These are phyloP conservation scores for Gallinago media DNA, from an alignment of 2,113 vertebrate genomes.

Conservation along the genomic window DNA sequence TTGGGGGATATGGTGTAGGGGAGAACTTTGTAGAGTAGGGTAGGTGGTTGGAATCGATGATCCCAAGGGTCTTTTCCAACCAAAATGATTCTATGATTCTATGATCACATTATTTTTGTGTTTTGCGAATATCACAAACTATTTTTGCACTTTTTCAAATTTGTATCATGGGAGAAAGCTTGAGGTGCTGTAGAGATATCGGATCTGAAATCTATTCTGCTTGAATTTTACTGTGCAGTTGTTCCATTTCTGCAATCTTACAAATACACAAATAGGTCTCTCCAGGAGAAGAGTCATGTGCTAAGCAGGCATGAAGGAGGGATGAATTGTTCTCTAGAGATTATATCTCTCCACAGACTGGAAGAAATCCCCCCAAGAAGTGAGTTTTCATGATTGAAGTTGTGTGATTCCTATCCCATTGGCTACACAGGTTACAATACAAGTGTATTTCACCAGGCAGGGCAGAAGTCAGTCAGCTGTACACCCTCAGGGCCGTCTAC, in stretches of 20 bases:
- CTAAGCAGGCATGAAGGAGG: not conserved
- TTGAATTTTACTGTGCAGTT: not conserved
- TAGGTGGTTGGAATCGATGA: no score
- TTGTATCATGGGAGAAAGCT: not conserved
- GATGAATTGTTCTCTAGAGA: not conserved
- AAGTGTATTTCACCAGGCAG: not conserved
- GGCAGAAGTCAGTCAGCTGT: not conserved
- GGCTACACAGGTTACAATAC: not conserved
- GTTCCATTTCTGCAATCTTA: not conserved
- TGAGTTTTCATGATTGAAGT: not conserved
- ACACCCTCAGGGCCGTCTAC: not conserved
- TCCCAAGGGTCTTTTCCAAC: no score
- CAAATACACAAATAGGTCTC: not conserved
- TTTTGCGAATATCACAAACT: not conserved
- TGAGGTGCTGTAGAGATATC: not conserved
- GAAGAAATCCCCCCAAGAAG: not conserved
- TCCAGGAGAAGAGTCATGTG: not conserved
- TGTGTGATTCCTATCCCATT: not conserved
- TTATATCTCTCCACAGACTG: not conserved
- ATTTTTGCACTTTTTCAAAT: not conserved
- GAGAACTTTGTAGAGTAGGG: no score
- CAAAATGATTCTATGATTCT: no score
- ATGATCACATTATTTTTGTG: not conserved
- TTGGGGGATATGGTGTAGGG: no score
- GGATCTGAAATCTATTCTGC: not conserved